These are phyloP conservation scores for Habropoda laboriosa DNA, from an alignment of 1,140 invertebrate genomes.

Conservation along the genomic window DNA sequence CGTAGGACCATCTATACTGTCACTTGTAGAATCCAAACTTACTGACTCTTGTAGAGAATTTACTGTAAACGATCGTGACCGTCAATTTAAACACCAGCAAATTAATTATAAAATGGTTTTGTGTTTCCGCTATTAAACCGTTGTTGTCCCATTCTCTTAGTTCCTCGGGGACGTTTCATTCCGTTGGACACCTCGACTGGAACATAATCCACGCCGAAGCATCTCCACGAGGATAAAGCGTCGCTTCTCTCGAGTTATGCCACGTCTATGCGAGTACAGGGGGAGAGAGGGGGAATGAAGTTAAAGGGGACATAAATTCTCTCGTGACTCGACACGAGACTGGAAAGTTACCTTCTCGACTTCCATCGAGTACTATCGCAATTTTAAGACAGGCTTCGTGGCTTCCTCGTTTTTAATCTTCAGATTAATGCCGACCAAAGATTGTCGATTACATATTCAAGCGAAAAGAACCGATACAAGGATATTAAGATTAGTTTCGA, in stretches of 20 bases:
- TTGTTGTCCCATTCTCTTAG: neutral
- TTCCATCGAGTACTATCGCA: slow-evolving; percentile 1
- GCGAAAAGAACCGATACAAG: too few species aligned
- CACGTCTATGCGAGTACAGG: neutral
- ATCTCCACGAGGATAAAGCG: slow-evolving; percentile 29
- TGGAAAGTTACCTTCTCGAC: slow-evolving; percentile 8
- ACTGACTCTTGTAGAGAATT: too few species aligned
- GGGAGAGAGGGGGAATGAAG: slow-evolving; percentile 20
- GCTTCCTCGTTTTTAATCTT: too few species aligned
- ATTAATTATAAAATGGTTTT: neutral
- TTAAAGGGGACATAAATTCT: slow-evolving; percentile 47
- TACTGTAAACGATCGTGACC: too few species aligned
- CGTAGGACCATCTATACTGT: too few species aligned
- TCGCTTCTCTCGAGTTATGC: slow-evolving; percentile 38
- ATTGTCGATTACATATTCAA: too few species aligned
- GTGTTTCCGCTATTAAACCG: slow-evolving; percentile 2
- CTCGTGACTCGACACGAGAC: slow-evolving; percentile 47
- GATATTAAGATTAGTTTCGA: too few species aligned
- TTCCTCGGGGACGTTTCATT: neutral
- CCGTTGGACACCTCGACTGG: neutral
- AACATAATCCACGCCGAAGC: slow-evolving; percentile 14
- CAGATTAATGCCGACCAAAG: too few species aligned
- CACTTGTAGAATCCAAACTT: too few species aligned
- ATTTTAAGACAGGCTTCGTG: too few species aligned
- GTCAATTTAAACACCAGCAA: too few species aligned